These are phyloP conservation scores for Chiloscyllium plagiosum DNA, from an alignment of 2,113 vertebrate species.

Conservation along the genomic window DNA sequence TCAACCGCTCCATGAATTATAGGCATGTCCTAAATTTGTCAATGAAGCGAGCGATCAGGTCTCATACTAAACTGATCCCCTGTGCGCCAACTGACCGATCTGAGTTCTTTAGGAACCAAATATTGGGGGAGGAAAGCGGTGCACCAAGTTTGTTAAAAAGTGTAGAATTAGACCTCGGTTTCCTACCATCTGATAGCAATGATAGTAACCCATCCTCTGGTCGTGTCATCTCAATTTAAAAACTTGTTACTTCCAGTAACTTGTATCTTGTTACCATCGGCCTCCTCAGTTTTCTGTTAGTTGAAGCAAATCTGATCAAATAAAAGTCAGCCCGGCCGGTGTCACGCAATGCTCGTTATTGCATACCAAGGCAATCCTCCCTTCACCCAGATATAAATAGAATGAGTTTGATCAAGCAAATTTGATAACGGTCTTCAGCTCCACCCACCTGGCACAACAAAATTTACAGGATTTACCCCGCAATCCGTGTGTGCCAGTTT, in stretches of 20 bases:
- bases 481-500: background rate
- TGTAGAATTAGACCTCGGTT: background rate
- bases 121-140: background rate
- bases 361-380: background rate
- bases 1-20: background rate
- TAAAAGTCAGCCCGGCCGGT: background rate
- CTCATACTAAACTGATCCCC: background rate
- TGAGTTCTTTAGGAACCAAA: background rate
- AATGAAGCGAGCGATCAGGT: background rate
- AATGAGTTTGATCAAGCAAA: background rate
- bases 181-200: background rate
- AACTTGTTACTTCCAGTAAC: background rate
- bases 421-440: background rate
- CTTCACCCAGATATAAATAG: background rate
- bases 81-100: background rate
- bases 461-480: background rate
- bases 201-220: background rate
- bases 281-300: background rate
- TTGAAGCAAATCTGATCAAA: background rate
- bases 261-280: too few species aligned
- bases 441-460: background rate
- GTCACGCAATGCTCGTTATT: background rate
- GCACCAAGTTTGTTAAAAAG: background rate
- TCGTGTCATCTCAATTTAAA: background rate
- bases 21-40: slow-evolving; percentile 28